phyloP scores from a whole-genome alignment of 2,888 invertebrate genomes.

The Chromoteleia sp. region DNA sequence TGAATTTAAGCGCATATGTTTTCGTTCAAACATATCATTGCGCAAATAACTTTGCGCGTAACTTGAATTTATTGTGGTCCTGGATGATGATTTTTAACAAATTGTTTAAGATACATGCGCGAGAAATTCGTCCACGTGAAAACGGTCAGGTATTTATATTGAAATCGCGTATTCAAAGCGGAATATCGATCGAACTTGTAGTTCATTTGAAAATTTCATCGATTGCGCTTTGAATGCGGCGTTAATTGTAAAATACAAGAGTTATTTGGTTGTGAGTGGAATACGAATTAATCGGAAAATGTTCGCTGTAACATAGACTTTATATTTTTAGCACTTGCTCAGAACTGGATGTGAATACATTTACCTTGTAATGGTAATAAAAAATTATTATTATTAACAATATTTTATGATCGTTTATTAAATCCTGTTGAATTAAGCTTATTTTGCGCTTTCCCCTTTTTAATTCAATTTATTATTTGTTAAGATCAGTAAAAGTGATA shows the following conservation, averaged over 20 bases:
- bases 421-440: not conserved
- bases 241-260: conserved; percentile 47
- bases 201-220: conserved; percentile 15
- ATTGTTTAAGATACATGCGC: not conserved
- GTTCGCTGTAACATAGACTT: conserved; percentile 73
- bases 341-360: conserved; percentile 79
- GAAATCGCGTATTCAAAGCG: conserved; percentile 18
- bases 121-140: conserved; percentile 2
- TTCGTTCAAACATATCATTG: not conserved
- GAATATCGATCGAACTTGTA: conserved; percentile 13
- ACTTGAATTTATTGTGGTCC: not conserved
- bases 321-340: conserved; percentile 78
- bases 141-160: conserved; percentile 23
- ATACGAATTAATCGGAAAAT: conserved; percentile 44
- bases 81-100: conserved; percentile 2
- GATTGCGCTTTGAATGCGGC: conserved; percentile 35
- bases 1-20: not conserved
- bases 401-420: not conserved
- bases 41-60: not conserved
- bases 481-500: too few species aligned
- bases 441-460: too few species aligned
- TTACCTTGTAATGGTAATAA: conserved; percentile 70
- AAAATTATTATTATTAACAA: conserved; percentile 48
- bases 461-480: too few species aligned
- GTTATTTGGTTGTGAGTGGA: conserved; percentile 51